phyloP scores from a whole-genome alignment of 2,113 vertebrate genomes.

The Turdus rufiventris region DNA sequence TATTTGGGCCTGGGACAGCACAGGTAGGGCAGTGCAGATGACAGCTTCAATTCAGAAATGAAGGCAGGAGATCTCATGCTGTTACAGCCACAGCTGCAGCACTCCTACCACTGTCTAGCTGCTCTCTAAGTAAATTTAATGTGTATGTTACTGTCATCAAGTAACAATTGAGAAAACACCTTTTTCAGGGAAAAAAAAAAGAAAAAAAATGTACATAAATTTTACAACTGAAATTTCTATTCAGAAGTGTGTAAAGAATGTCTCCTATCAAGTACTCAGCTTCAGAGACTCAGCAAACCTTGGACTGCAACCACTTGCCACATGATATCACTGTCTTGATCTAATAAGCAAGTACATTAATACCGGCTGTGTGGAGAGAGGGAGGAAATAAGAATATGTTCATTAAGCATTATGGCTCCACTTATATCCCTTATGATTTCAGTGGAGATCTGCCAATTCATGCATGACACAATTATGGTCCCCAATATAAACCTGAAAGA shows the following conservation, averaged over 20 bases:
- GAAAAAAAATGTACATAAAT: neutral
- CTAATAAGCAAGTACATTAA: constrained; percentile 43
- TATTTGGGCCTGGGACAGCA: neutral
- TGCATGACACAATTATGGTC: neutral
- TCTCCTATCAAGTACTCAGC: neutral
- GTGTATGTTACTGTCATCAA: neutral
- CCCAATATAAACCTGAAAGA: neutral
- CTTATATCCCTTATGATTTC: neutral
- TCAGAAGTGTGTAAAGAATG: neutral
- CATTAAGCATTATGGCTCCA: constrained; percentile 3
- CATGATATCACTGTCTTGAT: constrained; percentile 1
- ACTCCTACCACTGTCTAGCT: neutral
- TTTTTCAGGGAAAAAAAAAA: neutral
- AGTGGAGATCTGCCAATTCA: neutral
- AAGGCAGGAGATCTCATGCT: neutral
- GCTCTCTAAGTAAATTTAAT: neutral
- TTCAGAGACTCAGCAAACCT: neutral
- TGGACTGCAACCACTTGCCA: neutral
- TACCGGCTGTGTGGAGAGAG: constrained; percentile 15
- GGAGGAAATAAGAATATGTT: constrained; percentile 20
- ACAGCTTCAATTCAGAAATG: neutral
- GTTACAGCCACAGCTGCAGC: neutral
- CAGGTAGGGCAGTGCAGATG: neutral
- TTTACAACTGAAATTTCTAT: neutral
- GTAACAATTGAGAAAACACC: neutral